Evolutionary conservation across 2,113 vertebrate genomes (phyloP), one percentile per base, ranked within the genome.

Genomic region (Pluvialis apricaria): DNA sequence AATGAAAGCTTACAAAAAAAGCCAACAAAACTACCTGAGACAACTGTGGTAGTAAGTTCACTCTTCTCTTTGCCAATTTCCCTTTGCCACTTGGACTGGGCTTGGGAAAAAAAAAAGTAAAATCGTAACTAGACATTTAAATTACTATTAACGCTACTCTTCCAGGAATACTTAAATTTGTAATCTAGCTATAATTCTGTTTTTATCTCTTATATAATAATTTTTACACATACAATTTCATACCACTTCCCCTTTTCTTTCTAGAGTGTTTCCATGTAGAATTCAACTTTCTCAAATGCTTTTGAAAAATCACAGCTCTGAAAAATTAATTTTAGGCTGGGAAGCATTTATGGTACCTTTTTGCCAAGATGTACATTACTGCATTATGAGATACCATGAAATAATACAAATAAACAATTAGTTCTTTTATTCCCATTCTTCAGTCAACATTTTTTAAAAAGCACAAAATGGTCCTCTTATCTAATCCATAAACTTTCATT

Each of bases 1-100:
- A 82, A 77, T n/a, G 32, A 93, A 88, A 76, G 60, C 44, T 32
- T 49, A 31, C 32, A 22, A n/a, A 80, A 73, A 69, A 69, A 36
- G 38, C 7, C 62, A 71, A 19, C 34, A 76, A 83, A 71, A 81
- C 95, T 98, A 98, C 98, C 98, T 24, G 95, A 73, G 97, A 34
- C 14, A 97, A 34, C 29, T 95, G 97, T 49, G 97, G 97, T 38
- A 97, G 87, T 84, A 97, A 97, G 64, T 81, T 89, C n/a, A n/a
- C 57, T 17, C 85, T 31, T n/a, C 29, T 80, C 91, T 97, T 97
- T 55, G 73, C 32, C 19, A 69, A 16, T 86, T 97, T 98, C 66
- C 84, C 85, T 95, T 96, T 98, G 85, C 34, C 58, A 19, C 40
- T 6, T 22, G n/a, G 44, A 71, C 91, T 73, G 42, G 86, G 88